Base-by-base conservation (phyloP, 2,113 vertebrate species). In the Micromys minutus region DNA sequence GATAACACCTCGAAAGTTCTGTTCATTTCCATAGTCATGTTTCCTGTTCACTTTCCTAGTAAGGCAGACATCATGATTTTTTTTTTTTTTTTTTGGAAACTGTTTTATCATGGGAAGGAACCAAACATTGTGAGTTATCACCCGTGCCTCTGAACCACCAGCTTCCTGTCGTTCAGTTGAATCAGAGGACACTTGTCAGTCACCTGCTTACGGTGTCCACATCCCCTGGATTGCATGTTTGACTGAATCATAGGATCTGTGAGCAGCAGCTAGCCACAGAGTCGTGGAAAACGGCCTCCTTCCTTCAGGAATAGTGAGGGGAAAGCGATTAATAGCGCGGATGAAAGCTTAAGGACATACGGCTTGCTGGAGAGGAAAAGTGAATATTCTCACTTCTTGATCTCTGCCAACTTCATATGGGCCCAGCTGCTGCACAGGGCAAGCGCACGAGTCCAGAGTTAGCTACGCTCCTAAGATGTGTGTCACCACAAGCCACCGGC, bases 291-390 rank as follows among this genome's bases (percentile, higher is more conserved):
- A 87, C 77, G 31, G 29, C 12, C 61, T 72, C 90, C 45, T 96
- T 83, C 89, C 90, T 97, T 79, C 59, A n/a, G 50, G 55, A 97
- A 50, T 63, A 85, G 59, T 71, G 77, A 98, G 92, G 79, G 87
- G 93, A 95, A 95, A 96, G 42, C 90, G 96, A 24, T 95, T 92
- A 97, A 93, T 96, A 96, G 91, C 94, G 96, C 21, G 85, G 74
- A 93, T 71, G 88, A 77, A 92, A 96, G 92, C 93, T 31, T 92
- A 42, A 97, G 93, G 96, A 94, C 97, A 88, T 24, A 92, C 55
- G 85, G 84, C 96, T 93, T 75, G 94, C 91, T 95, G 59, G 52
- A 92, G 91, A 95, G 95, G 93, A 89, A 94, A 97, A 98, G 97
- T 85, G 67, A 97, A 75, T 76, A 79, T 94, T 67, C 76, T 96